Evolutionary conservation across 2,797 vertebrate genomes (phyloP).

Genomic region (Tiaroga cobitis): DNA sequence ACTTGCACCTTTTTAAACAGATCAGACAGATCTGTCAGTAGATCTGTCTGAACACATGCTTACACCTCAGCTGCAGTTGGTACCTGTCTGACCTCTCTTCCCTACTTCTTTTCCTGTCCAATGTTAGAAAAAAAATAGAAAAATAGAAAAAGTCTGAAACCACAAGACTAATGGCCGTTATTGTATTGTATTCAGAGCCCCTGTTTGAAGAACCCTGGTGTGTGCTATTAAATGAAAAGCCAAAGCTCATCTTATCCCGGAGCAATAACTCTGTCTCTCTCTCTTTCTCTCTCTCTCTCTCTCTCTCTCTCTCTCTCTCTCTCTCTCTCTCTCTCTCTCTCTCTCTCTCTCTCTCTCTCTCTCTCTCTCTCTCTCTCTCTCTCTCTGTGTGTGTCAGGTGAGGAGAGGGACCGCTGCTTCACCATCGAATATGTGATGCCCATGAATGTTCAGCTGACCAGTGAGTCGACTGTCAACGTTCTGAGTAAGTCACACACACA

Average conservation of each 20-base stretch:
- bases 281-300: too few species aligned
- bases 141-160: not conserved
- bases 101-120: too few species aligned
- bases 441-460: conserved; percentile 90
- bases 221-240: not conserved
- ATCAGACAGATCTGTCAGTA: too few species aligned
- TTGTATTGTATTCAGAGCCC: not conserved
- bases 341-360: not conserved
- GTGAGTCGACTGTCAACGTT: conserved; percentile 91
- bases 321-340: not conserved
- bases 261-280: not conserved
- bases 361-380: not conserved
- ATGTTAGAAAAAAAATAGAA: not conserved
- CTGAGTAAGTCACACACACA: conserved; percentile 79
- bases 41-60: too few species aligned
- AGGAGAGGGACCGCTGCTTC: conserved; percentile 91
- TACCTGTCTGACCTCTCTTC: too few species aligned
- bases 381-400: conserved; percentile 73
- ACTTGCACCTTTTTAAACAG: too few species aligned
- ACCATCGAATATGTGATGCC: conserved; percentile 96
- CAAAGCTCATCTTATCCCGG: not conserved
- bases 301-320: not conserved
- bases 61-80: too few species aligned
- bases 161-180: not conserved
- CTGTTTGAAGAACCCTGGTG: not conserved